Base-by-base conservation (phyloP, 2,113 vertebrate genomes). In the Panthera uncia region DNA sequence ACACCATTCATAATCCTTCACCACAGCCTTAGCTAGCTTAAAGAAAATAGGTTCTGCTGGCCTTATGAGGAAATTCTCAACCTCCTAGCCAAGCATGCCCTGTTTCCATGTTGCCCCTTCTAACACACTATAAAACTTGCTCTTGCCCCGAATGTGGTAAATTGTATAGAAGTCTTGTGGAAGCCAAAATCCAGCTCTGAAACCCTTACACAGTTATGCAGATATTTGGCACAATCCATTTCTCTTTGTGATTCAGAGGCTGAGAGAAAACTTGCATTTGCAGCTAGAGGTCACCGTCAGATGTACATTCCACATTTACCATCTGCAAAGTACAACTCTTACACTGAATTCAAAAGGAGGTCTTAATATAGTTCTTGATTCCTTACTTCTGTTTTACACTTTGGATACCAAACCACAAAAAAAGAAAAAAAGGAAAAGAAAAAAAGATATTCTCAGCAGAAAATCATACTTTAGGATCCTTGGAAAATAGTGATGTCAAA, bases 121-220 rank as follows among this genome's bases (percentile, higher is more conserved):
- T 66, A 31, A 14, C 25, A 15, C 7, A 66, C 15, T 50, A 65
- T n/a, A 79, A 50, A n/a, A 50, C 10, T 55, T 52, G 50, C 50
- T 80, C 50, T 57, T n/a, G 50, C 10, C 10, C 41, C 12, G 97
- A 98, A 97, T 97, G 96, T 98, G 98, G 97, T 97, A 93, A 97
- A 96, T 78, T 98, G 98, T 98, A 97, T 91, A 98, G 98, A 98
- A 97, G 95, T 89, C 95, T 95, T 71, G 80, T 90, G 85, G 98
- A 98, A 98, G 98, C 97, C 97, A 97, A 98, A 98, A 95, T 76
- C 96, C 94, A 71, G 97, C 97, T 98, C 96, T 90, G 98, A 97
- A 98, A 92, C 97, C 98, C 96, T 97, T 93, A 95, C 81, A 91
- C 45, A 36, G 73, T 95, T 96, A 92, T 93, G 86, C 93, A 98